Conservation (phyloP, 2,888 invertebrate species). For the Ernsta delagoae region DNA sequence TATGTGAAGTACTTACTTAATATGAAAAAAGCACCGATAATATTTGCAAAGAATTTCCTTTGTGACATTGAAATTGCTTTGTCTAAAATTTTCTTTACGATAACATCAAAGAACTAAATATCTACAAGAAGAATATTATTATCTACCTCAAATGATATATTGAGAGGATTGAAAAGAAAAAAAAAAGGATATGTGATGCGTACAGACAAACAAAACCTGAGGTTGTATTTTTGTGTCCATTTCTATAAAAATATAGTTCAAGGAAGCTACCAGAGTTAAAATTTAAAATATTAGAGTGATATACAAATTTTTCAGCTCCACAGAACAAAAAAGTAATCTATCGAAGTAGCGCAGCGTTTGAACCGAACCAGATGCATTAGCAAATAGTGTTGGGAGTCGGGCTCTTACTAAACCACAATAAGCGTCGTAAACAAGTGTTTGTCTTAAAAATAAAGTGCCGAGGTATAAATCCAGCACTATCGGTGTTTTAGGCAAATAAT, state of each 20-base stretch:
- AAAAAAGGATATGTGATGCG: not conserved
- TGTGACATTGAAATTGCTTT: no score
- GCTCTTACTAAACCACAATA: slow-evolving; percentile 9
- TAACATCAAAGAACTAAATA: no score
- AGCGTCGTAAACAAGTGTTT: slow-evolving; percentile 14
- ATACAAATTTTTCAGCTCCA: not conserved
- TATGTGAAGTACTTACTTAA: no score
- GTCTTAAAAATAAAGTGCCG: slow-evolving; percentile 30
- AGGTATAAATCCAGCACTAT: slow-evolving; percentile 33
- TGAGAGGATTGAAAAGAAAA: not conserved
- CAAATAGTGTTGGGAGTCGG: slow-evolving; percentile 1
- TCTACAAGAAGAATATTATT: no score
- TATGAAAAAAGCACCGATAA: not conserved
- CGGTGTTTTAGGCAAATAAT: slow-evolving; percentile 37
- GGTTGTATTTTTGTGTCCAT: no score
- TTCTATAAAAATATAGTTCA: no score
- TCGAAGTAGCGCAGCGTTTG: not conserved
- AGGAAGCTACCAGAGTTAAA: no score
- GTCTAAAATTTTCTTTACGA: not conserved
- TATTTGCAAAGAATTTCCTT: not conserved
- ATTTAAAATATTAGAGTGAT: no score
- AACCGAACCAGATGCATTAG: slow-evolving; percentile 11
- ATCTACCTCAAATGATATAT: no score
- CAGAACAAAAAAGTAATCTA: not conserved
- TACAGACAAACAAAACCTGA: no score